Conservation (phyloP, 2,888 invertebrate genomes). For the Drosophila nr. perissopoda region DNA sequence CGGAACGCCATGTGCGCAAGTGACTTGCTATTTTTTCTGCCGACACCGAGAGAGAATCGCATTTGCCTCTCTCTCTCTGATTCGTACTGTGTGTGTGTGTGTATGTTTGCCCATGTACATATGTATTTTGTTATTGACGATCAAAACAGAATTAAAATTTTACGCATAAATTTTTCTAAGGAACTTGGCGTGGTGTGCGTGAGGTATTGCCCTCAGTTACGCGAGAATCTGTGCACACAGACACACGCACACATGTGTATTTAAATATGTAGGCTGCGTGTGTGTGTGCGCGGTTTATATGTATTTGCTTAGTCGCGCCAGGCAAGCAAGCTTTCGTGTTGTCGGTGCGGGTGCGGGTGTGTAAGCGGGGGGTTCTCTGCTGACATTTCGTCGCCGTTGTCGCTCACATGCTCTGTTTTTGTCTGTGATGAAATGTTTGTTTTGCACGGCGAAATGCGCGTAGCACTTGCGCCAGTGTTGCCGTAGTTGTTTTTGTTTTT, state of each 20-base stretch:
- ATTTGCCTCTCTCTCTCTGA: constrained; percentile 11
- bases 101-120: constrained; percentile 35
- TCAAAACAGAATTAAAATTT: constrained; percentile 81
- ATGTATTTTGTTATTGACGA: constrained; percentile 72
- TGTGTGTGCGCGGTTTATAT: constrained; percentile 47
- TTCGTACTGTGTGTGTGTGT: constrained; percentile 30
- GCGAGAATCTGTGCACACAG: constrained; percentile 33
- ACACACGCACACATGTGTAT: constrained; percentile 15
- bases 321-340: constrained; percentile 53
- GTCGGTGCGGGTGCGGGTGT: constrained; percentile 7
- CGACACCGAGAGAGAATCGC: constrained; percentile 23
- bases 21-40: constrained; percentile 70
- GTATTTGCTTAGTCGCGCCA: constrained; percentile 77
- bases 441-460: constrained; percentile 79
- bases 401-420: constrained; percentile 51
- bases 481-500: constrained; percentile 32
- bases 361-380: constrained; percentile 29
- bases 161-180: constrained; percentile 79
- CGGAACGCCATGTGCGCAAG: constrained; percentile 69
- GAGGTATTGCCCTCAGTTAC: constrained; percentile 75
- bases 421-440: constrained; percentile 78
- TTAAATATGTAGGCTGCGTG: constrained; percentile 23
- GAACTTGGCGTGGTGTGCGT: constrained; percentile 61
- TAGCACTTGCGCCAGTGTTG: constrained; percentile 68
- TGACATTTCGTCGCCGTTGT: constrained; percentile 69